These are phyloP conservation scores for Cirrhinus mrigala DNA, from an alignment of 2,797 vertebrate genomes.

Conservation along the genomic window DNA sequence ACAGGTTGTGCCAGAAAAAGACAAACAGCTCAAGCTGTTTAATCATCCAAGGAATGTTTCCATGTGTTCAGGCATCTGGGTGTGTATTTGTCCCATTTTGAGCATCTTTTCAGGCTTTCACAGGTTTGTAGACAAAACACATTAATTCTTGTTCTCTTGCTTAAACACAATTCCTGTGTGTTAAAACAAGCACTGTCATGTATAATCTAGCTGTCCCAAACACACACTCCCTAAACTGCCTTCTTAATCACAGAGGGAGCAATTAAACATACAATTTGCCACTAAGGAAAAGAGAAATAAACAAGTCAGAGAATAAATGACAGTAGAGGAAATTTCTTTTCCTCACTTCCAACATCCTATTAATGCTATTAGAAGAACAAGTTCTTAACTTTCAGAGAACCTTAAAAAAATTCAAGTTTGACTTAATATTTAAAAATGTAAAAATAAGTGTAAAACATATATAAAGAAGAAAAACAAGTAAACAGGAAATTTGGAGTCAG, in stretches of 20 bases:
- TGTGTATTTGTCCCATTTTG: neutral
- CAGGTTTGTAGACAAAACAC: conserved; percentile 5
- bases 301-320: conserved; percentile 26
- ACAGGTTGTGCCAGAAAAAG: conserved; percentile 22
- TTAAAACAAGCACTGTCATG: conserved; percentile 30
- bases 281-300: conserved; percentile 34
- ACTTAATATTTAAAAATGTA: neutral
- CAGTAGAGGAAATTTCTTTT: conserved; percentile 10
- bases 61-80: conserved; percentile 21
- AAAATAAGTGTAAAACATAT: neutral
- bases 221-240: conserved; percentile 39
- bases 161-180: conserved; percentile 9
- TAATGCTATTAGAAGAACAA: neutral
- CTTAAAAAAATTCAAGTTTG: neutral
- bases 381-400: neutral
- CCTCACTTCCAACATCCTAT: neutral
- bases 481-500: neutral
- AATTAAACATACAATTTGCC: conserved; percentile 40
- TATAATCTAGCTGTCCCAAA: conserved; percentile 35
- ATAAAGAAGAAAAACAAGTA: neutral
- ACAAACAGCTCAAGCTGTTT: conserved; percentile 31
- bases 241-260: conserved; percentile 47
- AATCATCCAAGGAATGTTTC: conserved; percentile 1
- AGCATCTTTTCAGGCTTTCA: conserved; percentile 16
- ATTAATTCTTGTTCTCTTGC: neutral